These are phyloP conservation scores for Coreoperca whiteheadi DNA, from an alignment of 2,113 vertebrate genomes.

Conservation along the genomic window DNA sequence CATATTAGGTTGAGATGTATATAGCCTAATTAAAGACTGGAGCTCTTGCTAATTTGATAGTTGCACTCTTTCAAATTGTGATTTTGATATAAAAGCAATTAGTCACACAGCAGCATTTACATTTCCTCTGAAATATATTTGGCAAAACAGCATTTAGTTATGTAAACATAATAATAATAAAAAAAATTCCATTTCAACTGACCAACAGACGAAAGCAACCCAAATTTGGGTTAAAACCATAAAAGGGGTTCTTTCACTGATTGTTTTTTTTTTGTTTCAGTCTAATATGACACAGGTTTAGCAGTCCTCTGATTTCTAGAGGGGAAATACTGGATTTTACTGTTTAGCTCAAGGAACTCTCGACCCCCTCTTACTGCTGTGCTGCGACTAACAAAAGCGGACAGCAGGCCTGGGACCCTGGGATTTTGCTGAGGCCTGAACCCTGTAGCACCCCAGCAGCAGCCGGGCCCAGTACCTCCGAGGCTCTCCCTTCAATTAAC, in stretches of 20 bases:
- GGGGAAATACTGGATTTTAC: slow-evolving; percentile 33
- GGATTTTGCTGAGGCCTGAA: slow-evolving; percentile 70
- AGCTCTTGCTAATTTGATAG: neutral
- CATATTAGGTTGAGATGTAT: neutral
- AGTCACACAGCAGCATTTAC: neutral
- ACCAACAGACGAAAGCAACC: neutral
- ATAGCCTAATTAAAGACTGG: neutral
- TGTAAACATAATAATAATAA: neutral
- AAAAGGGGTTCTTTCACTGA: neutral
- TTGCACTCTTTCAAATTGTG: neutral
- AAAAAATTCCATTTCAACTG: neutral
- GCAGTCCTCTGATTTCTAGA: neutral
- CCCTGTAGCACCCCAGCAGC: slow-evolving; percentile 56
- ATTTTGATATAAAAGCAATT: neutral
- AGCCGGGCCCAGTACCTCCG: slow-evolving; percentile 59
- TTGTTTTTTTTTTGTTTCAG: neutral
- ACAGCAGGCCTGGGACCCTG: slow-evolving; percentile 78
- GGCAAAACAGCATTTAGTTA: neutral
- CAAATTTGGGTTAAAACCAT: neutral
- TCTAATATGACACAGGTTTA: neutral
- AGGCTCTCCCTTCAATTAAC: slow-evolving; percentile 75
- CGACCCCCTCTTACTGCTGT: slow-evolving; percentile 58
- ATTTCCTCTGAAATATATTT: neutral
- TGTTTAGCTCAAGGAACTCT: slow-evolving; percentile 53
- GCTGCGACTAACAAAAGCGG: slow-evolving; percentile 72